Percentiles rank a stretch among this genome's conserved stretches.
Evolutionary conservation across 1,140 invertebrate genomes (phyloP).

Genomic region (Ericerus pela): DNA sequence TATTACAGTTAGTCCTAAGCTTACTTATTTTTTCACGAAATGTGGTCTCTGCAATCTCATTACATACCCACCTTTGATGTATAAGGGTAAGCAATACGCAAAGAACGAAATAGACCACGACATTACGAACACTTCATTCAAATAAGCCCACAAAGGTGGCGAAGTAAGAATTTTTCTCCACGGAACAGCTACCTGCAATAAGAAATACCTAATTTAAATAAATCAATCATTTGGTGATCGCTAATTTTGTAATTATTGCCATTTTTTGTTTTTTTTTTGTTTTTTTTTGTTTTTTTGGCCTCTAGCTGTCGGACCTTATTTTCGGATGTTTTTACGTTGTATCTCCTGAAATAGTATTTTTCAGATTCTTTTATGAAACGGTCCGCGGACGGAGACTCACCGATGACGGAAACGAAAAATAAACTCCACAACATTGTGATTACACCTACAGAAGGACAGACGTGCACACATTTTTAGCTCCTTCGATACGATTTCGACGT

Average conservation of each 20-base stretch:
- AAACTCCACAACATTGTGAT: no score
- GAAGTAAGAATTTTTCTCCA: slow-evolving; percentile 73
- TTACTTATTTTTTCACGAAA: no score
- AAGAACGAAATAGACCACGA: not conserved
- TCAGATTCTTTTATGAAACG: no score
- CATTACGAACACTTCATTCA: not conserved
- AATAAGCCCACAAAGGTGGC: slow-evolving; percentile 62
- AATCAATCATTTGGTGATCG: not conserved
- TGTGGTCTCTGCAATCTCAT: no score
- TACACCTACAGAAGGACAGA: no score
- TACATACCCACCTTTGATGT: not conserved
- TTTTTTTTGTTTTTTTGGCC: not conserved
- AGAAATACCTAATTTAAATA: not conserved
- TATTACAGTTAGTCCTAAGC: no score
- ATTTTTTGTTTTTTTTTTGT: not conserved
- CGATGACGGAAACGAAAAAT: no score
- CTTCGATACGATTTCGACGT: not conserved
- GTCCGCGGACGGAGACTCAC: no score
- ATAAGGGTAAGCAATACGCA: not conserved
- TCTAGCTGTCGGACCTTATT: no score
- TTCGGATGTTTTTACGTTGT: no score
- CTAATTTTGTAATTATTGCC: not conserved
- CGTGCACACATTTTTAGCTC: not conserved
- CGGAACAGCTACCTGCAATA: slow-evolving; percentile 32
- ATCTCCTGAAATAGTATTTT: no score